These are phyloP conservation scores for Epizoanthus ramosus DNA, from an alignment of 92 coral and sea anemone genomes.

Conservation along the genomic window DNA sequence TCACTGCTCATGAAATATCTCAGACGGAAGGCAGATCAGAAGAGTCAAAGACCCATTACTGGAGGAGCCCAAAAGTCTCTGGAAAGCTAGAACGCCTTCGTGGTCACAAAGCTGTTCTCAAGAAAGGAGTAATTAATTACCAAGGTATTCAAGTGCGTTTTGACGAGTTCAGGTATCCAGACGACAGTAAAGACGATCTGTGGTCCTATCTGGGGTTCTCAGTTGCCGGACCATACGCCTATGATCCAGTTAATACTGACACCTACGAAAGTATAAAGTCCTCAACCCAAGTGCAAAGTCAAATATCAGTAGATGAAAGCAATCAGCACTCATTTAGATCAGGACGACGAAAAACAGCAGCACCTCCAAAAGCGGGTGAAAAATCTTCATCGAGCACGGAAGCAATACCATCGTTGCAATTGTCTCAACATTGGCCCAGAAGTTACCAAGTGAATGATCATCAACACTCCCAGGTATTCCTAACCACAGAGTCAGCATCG, in stretches of 20 bases:
- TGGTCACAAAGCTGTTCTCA: conserved; percentile 57
- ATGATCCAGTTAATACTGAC: conserved; percentile 68
- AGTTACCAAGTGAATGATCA: not conserved
- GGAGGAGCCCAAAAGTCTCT: conserved; percentile 58
- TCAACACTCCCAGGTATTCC: not conserved
- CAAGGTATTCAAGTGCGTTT: conserved; percentile 65
- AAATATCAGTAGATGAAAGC: not conserved
- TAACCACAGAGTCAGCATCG: no score
- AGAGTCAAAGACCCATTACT: conserved; percentile 58
- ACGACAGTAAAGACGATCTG: conserved; percentile 69
- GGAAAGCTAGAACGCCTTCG: conserved; percentile 59
- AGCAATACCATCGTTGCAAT: no score
- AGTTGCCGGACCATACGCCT: conserved; percentile 69
- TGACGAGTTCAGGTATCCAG: conserved; percentile 61
- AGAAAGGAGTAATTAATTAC: conserved; percentile 56
- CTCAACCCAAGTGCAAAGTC: not conserved
- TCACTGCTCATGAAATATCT: conserved; percentile 34
- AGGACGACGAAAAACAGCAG: not conserved
- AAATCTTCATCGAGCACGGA: no score
- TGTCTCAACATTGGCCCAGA: not conserved
- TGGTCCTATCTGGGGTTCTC: conserved; percentile 75
- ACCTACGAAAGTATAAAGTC: conserved; percentile 34
- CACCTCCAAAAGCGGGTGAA: not conserved
- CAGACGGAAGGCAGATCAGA: conserved; percentile 35
- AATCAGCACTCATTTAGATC: not conserved